Percentiles rank a stretch among this genome's conserved stretches.
These are phyloP conservation scores for Sprattus sprattus DNA, from an alignment of 2,113 vertebrate genomes.

Conservation along the genomic window DNA sequence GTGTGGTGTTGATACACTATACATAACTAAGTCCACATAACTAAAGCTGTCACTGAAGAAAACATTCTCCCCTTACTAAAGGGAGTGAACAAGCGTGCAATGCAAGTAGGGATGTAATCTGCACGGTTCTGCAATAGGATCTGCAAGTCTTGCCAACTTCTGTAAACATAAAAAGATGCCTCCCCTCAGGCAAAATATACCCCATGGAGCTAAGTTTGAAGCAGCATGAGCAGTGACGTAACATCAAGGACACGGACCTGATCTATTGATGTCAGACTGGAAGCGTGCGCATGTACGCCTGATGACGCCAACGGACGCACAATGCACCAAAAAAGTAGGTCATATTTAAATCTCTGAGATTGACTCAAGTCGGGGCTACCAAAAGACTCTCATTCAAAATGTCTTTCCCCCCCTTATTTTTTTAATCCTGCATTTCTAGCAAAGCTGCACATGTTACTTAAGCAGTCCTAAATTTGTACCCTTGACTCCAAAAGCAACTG, in stretches of 20 bases:
- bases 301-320: constrained; percentile 56
- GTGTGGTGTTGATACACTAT: neutral
- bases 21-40: neutral
- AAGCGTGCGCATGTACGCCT: neutral
- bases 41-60: neutral
- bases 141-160: neutral
- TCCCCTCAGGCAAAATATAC: neutral
- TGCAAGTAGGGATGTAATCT: neutral
- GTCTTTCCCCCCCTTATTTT: constrained; percentile 6
- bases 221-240: neutral
- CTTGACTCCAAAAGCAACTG: constrained; percentile 37
- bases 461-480: constrained; percentile 45
- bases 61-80: neutral
- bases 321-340: constrained; percentile 58
- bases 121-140: neutral
- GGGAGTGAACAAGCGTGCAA: neutral
- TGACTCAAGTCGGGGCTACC: neutral
- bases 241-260: neutral
- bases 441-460: constrained; percentile 37
- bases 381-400: neutral
- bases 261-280: constrained; percentile 7
- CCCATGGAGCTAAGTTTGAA: neutral
- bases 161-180: neutral
- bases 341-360: constrained; percentile 61
- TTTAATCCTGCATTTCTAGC: neutral